Base-by-base conservation (phyloP, 2,888 invertebrate genomes). In the Dasypolia templi region DNA sequence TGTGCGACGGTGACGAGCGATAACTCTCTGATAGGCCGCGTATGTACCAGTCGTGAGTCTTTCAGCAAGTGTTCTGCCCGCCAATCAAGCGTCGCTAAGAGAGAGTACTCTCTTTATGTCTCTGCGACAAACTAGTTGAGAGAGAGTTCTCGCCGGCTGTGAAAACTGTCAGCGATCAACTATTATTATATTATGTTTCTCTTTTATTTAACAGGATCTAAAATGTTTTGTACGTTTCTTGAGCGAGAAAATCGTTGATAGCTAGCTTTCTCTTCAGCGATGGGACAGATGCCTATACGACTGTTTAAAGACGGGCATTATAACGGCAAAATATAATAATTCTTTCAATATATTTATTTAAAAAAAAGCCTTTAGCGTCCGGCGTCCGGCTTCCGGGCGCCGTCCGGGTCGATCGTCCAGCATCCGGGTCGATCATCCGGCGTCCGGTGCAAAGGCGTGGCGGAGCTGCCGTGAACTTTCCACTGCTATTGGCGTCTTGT, bases 341-440 rank as follows among this genome's bases (percentile, higher is more conserved):
- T 81, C 58, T 67, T 70, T 55, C 58, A 35, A 59, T 56, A 77
- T 56, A 73, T 80, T 82, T 59, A 67, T 71, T 77, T 82, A 64
- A 5, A 46, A 5, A 46, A 68, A 65, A 44, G 39, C 53, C 32
- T 42, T 62, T 58, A 53, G 26, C 39, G 35, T 58, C 56, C 22
- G 56, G 44, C 56, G 11, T 79, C 64, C 64, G 78, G 74, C 51
- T 17, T 65, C 63, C 42, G 62, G 66, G 51, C 14, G 42, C 17
- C 32, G 42, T 75, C 64, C 77, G 56, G 63, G 14, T 17, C 71
- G 70, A 58, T 69, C 70, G 63, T 59, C 81, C 76, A 69, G 70
- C 53, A 51, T 81, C 63, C 77, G 66, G 82, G 32, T 35, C 77
- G 53, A 29, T 77, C 70, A 51, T 77, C 70, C 63, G 77, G 68